phyloP scores from a whole-genome alignment of 2,888 invertebrate genomes.

The Drosophila fungiperda region DNA sequence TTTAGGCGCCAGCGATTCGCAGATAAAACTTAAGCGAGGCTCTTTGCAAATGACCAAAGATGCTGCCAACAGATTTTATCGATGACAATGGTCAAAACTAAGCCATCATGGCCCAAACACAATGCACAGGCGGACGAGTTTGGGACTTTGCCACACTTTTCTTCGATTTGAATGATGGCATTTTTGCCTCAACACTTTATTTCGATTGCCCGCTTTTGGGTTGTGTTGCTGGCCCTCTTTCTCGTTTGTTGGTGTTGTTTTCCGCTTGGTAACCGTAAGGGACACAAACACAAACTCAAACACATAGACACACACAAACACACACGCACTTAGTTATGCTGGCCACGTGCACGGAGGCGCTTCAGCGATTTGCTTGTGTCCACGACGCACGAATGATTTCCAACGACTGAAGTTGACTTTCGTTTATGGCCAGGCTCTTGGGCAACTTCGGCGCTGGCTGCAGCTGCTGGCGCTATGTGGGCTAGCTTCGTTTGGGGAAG shows the following conservation, averaged over 20 bases:
- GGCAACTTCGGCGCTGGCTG: constrained; percentile 21
- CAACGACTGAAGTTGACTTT: constrained; percentile 79
- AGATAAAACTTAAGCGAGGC: constrained; percentile 4
- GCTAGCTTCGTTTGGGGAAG: constrained; percentile 42
- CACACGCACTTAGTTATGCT: constrained; percentile 6
- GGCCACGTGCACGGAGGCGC: constrained; percentile 34
- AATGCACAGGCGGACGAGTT: background rate
- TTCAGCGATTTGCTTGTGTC: constrained; percentile 56
- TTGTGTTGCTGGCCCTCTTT: constrained; percentile 22
- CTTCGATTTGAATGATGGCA: constrained; percentile 29
- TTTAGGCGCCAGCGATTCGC: constrained; percentile 4
- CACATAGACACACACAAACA: constrained; percentile 4
- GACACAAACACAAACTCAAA: constrained; percentile 3
- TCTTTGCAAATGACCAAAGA: background rate
- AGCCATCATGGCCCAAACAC: background rate
- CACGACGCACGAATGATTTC: constrained; percentile 82
- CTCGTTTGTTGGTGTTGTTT: constrained; percentile 23
- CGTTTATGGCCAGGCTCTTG: constrained; percentile 47
- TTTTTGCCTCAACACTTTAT: constrained; percentile 34
- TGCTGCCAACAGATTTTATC: constrained; percentile 4
- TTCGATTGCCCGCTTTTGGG: constrained; percentile 35
- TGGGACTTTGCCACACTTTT: constrained; percentile 23
- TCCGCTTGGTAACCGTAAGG: constrained; percentile 31
- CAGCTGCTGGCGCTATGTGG: constrained; percentile 53
- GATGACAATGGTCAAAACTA: background rate